These are phyloP conservation scores for Necrosyrtes monachus DNA, from an alignment of 2,797 vertebrate genomes.

Conservation along the genomic window DNA sequence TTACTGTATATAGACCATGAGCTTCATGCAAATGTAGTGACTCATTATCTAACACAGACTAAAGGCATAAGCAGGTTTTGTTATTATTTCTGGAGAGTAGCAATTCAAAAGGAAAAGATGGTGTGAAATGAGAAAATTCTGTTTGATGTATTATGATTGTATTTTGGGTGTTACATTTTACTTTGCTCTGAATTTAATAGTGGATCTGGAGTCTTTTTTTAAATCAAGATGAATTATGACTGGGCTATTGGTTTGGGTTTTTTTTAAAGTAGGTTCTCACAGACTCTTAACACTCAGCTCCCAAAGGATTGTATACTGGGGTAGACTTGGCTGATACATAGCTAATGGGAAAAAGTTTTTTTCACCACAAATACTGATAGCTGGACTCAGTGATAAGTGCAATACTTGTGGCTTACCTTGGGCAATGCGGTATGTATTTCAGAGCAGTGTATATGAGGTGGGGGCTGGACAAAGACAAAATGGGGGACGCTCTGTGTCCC, in stretches of 20 bases:
- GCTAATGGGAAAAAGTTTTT: not conserved
- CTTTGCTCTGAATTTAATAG: not conserved
- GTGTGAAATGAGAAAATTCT: not conserved
- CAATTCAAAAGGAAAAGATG: not conserved
- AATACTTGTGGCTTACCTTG: accelerated
- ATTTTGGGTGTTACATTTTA: not conserved
- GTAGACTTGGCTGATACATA: not conserved
- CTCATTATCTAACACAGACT: not conserved
- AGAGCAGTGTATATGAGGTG: accelerated
- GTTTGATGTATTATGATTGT: not conserved
- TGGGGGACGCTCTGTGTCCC: not conserved
- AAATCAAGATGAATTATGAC: not conserved
- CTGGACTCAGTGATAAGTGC: accelerated
- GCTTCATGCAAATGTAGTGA: not conserved
- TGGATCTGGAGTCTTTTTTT: not conserved
- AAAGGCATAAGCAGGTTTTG: not conserved
- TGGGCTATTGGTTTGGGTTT: not conserved
- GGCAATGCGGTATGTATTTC: accelerated
- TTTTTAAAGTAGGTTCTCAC: not conserved
- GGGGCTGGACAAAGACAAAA: not conserved
- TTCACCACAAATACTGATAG: not conserved
- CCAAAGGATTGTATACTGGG: not conserved
- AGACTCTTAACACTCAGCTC: not conserved
- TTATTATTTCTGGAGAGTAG: not conserved
- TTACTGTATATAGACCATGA: not conserved